Conservation (phyloP, 2,888 invertebrate species). For the Amorpha juglandis region DNA sequence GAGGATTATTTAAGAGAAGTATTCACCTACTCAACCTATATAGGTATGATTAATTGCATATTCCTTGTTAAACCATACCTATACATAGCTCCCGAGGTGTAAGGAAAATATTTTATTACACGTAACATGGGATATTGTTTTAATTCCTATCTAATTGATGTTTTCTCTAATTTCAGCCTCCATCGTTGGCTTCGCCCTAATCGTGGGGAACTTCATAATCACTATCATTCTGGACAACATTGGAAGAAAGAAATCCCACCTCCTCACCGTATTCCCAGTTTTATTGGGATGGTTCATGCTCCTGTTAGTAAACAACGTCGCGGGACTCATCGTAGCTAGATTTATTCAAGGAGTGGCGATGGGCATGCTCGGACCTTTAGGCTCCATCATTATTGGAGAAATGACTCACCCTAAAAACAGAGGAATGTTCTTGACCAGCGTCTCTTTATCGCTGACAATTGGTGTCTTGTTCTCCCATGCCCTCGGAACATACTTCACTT, state of each 20-base stretch:
- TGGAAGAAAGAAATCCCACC: conserved; percentile 83
- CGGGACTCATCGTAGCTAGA: conserved; percentile 76
- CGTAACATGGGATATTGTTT: neutral
- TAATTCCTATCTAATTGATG: neutral
- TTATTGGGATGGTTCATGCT: conserved; percentile 85
- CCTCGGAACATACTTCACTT: conserved; percentile 84
- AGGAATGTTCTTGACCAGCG: conserved; percentile 85
- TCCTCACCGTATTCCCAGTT: conserved; percentile 81
- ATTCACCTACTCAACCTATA: no score
- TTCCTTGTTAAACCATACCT: no score
- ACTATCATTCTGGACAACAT: conserved; percentile 82
- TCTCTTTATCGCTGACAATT: conserved; percentile 84
- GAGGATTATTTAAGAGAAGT: no score
- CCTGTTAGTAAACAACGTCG: conserved; percentile 72
- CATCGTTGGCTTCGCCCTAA: conserved; percentile 85
- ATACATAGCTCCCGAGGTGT: no score
- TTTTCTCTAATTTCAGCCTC: conserved; percentile 76
- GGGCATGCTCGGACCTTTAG: conserved; percentile 83
- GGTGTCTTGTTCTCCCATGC: conserved; percentile 86
- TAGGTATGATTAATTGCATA: no score
- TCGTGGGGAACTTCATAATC: conserved; percentile 83
- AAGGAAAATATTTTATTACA: neutral
- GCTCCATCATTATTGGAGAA: conserved; percentile 85
- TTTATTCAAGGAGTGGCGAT: conserved; percentile 81
- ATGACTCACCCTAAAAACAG: conserved; percentile 85